Evolutionary conservation across 2,113 vertebrate species (phyloP).

Genomic region (Piprites chloris): DNA sequence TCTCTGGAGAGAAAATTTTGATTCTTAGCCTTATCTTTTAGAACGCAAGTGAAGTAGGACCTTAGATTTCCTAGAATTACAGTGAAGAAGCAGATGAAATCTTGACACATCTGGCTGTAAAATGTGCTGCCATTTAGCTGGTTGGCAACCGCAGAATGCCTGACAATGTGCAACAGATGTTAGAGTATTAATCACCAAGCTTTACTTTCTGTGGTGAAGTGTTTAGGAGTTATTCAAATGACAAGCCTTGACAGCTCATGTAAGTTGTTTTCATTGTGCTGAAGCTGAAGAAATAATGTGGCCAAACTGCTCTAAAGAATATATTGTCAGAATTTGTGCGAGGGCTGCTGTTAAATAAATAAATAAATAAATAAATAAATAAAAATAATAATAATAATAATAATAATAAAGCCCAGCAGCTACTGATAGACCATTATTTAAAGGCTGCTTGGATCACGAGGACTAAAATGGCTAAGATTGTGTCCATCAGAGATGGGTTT

Average conservation of each 20-base stretch:
- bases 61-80: neutral
- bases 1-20: neutral
- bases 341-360: neutral
- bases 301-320: neutral
- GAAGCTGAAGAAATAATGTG: neutral
- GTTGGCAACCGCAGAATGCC: neutral
- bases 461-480: neutral
- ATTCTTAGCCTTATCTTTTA: neutral
- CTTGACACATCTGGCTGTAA: slow-evolving; percentile 26
- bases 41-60: neutral
- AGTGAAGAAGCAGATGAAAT: neutral
- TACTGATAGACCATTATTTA: neutral
- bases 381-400: no score
- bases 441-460: neutral
- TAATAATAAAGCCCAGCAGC: neutral
- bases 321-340: neutral
- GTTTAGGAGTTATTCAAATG: neutral
- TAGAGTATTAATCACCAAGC: slow-evolving; percentile 19
- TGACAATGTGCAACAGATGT: slow-evolving; percentile 25
- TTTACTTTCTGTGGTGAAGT: slow-evolving; percentile 27
- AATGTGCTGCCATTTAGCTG: neutral
- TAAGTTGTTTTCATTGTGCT: slow-evolving; percentile 15
- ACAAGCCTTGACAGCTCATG: neutral
- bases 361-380: neutral
- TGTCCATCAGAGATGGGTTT: neutral